phyloP scores from a whole-genome alignment of 2,888 invertebrate genomes.

The Lasioglossum oenotherae region DNA sequence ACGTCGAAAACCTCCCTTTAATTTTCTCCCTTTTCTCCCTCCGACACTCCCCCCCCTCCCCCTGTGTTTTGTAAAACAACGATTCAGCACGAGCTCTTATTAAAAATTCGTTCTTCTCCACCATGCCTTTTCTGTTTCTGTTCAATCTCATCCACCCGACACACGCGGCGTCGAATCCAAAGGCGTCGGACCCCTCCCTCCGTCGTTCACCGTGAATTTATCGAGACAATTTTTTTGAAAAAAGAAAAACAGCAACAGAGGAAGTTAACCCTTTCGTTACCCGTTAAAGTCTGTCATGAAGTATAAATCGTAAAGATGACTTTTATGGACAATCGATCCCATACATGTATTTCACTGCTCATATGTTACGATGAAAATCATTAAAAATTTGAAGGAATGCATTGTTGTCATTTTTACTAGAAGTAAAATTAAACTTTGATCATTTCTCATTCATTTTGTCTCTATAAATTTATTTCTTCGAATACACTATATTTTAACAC shows the following conservation, averaged over 20 bases:
- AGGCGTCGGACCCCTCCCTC: background rate
- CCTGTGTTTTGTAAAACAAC: constrained; percentile 53
- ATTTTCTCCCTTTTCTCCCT: constrained; percentile 7
- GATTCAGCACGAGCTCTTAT: constrained; percentile 76
- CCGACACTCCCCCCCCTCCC: background rate
- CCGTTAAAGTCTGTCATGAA: background rate
- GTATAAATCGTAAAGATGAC: too few relatives aligned
- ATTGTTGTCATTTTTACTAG: too few relatives aligned
- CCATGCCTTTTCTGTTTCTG: constrained; percentile 47
- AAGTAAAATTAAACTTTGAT: too few relatives aligned
- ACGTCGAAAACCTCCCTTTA: constrained; percentile 1
- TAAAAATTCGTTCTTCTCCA: constrained; percentile 70
- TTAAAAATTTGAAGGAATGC: too few relatives aligned
- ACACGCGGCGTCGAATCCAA: constrained; percentile 59
- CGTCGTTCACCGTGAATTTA: background rate
- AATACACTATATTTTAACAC: too few relatives aligned
- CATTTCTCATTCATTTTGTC: too few relatives aligned
- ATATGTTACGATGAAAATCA: too few relatives aligned
- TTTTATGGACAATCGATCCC: too few relatives aligned
- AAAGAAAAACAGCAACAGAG: too few relatives aligned
- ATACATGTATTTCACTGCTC: too few relatives aligned
- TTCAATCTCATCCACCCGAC: constrained; percentile 52
- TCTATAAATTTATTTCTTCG: too few relatives aligned
- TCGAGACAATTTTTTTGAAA: background rate
- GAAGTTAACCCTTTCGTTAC: background rate